phyloP scores from a whole-genome alignment of 1,140 invertebrate genomes.

The Drosophila pseudoananassae region DNA sequence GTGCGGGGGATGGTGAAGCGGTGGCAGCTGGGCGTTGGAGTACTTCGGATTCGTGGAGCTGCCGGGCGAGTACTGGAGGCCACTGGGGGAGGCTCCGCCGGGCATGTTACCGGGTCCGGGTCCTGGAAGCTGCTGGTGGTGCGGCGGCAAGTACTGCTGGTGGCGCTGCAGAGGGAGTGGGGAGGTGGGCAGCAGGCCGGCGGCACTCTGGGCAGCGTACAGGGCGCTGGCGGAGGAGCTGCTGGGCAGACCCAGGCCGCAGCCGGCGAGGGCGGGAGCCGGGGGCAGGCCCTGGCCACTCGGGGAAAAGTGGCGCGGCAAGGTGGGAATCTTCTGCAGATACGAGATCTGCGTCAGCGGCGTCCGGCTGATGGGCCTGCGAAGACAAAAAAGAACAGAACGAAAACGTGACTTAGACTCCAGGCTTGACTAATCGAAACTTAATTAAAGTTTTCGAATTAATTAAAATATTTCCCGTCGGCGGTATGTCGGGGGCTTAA shows the following conservation, averaged over 20 bases:
- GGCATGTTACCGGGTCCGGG: conserved; percentile 35
- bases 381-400: conserved; percentile 40
- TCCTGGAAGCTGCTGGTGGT: conserved; percentile 84
- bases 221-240: conserved; percentile 78
- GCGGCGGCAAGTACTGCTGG: conserved; percentile 84
- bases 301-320: conserved; percentile 81
- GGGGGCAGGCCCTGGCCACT: conserved; percentile 50
- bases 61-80: conserved; percentile 66
- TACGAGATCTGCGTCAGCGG: conserved; percentile 82
- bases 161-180: conserved; percentile 82
- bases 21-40: conserved; percentile 79
- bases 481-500: conserved; percentile 42
- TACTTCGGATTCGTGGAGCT: conserved; percentile 76
- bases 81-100: conserved; percentile 27
- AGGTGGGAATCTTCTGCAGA: conserved; percentile 81
- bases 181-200: conserved; percentile 80
- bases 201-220: conserved; percentile 64
- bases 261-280: conserved; percentile 23
- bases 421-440: conserved; percentile 72
- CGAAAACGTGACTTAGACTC: conserved; percentile 44
- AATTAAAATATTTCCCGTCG: conserved; percentile 68
- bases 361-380: conserved; percentile 86
- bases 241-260: conserved; percentile 64
- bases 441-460: conserved; percentile 47
- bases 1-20: conserved; percentile 61